A percentile compares a stretch with the other conserved stretches of the same genome.
phyloP scores from a whole-genome alignment of 2,888 invertebrate genomes.

The Pegoplata infirma region DNA sequence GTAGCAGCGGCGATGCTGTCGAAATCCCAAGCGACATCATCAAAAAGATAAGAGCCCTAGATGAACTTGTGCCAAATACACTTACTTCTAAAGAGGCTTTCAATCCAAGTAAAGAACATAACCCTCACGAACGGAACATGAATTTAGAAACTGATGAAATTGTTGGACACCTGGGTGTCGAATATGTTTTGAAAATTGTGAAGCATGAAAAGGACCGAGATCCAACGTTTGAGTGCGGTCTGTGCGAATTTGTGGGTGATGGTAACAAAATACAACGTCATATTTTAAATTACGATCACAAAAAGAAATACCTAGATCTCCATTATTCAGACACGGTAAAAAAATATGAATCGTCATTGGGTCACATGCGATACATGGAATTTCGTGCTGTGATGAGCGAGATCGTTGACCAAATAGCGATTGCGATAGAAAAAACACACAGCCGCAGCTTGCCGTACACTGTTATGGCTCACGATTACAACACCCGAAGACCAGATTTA shows the following conservation, averaged over 20 bases:
- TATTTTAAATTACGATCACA: constrained; percentile 81
- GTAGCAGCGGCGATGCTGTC: background rate
- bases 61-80: constrained; percentile 12
- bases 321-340: constrained; percentile 79
- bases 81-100: background rate
- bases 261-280: constrained; percentile 87
- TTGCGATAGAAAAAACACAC: constrained; percentile 85
- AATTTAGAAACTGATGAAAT: constrained; percentile 7
- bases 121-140: background rate
- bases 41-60: constrained; percentile 17
- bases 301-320: constrained; percentile 82
- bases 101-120: background rate
- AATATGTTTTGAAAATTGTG: constrained; percentile 86
- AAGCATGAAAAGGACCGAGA: constrained; percentile 83
- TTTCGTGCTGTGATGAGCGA: constrained; percentile 72
- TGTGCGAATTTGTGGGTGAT: constrained; percentile 84
- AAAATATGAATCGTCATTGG: constrained; percentile 81
- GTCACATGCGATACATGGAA: constrained; percentile 77
- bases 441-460: constrained; percentile 84
- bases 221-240: constrained; percentile 85
- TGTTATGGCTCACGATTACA: constrained; percentile 83
- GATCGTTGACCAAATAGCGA: constrained; percentile 80
- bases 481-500: constrained; percentile 80
- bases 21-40: constrained; percentile 18
- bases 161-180: constrained; percentile 82